These are phyloP conservation scores for Xiphias gladius DNA, from an alignment of 2,113 vertebrate species.

Conservation along the genomic window DNA sequence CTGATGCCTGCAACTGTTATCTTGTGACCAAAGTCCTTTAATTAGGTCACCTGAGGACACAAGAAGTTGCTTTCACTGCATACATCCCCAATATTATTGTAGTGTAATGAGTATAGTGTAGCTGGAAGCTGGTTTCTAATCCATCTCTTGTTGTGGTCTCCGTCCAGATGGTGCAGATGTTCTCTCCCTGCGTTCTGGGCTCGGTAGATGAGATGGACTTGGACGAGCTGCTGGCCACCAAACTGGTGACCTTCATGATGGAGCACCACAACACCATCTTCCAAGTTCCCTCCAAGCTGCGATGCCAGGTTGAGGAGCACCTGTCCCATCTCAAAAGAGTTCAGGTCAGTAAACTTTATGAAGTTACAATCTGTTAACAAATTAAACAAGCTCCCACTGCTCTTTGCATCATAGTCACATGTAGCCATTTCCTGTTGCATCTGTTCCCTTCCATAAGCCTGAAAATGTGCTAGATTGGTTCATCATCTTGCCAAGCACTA, in stretches of 20 bases:
- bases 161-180: slow-evolving; percentile 77
- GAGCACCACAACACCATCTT: slow-evolving; percentile 72
- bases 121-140: neutral
- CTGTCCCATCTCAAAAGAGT: slow-evolving; percentile 78
- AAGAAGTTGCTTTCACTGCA: too few species aligned
- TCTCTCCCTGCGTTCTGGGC: slow-evolving; percentile 75
- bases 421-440: neutral
- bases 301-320: slow-evolving; percentile 75
- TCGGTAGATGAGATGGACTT: slow-evolving; percentile 79
- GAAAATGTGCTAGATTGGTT: neutral
- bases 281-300: slow-evolving; percentile 70
- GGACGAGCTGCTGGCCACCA: slow-evolving; percentile 78
- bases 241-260: slow-evolving; percentile 80
- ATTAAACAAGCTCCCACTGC: neutral
- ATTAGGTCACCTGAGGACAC: too few species aligned
- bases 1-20: too few species aligned
- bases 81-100: neutral
- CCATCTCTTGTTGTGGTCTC: neutral
- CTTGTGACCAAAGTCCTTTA: too few species aligned
- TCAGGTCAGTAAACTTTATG: slow-evolving; percentile 60
- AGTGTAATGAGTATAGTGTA: neutral
- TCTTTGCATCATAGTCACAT: neutral
- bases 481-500: neutral
- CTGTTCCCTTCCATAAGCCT: neutral
- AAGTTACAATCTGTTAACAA: neutral